These are phyloP conservation scores for Ancistrus triradiatus DNA, from an alignment of 2,113 vertebrate species.

Conservation along the genomic window DNA sequence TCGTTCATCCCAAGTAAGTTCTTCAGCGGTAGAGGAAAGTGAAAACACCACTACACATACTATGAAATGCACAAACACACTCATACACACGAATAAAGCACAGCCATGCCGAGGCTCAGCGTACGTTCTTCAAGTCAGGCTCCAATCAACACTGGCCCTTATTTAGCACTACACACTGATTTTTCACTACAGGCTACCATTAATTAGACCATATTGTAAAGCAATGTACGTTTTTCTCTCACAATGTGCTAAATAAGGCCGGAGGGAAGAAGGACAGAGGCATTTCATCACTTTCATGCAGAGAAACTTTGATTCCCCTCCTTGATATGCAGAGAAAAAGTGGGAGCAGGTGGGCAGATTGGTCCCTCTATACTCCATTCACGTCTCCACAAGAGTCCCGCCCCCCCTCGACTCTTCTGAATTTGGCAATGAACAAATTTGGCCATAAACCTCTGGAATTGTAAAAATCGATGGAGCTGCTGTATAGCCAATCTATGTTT, in stretches of 20 bases:
- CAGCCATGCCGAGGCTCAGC: slow-evolving; percentile 51
- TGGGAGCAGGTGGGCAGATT: slow-evolving; percentile 9
- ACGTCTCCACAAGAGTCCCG: too few relatives aligned
- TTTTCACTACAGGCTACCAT: too few relatives aligned
- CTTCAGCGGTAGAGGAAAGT: too few relatives aligned
- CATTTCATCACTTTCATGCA: slow-evolving; percentile 45
- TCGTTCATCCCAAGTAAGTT: too few relatives aligned
- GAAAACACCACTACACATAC: background rate
- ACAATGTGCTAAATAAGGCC: slow-evolving; percentile 15
- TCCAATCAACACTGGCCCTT: slow-evolving; percentile 60
- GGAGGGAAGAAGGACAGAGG: background rate
- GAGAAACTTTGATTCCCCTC: slow-evolving; percentile 13
- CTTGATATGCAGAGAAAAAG: slow-evolving; percentile 12
- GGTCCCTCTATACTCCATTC: background rate
- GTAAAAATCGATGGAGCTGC: background rate
- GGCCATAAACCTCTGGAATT: background rate
- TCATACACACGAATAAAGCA: slow-evolving; percentile 34
- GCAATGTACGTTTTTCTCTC: background rate
- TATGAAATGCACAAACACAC: slow-evolving; percentile 45
- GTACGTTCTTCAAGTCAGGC: slow-evolving; percentile 34
- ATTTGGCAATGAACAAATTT: background rate
- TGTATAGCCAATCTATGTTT: background rate
- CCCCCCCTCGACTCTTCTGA: background rate
- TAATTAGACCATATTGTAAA: too few relatives aligned
- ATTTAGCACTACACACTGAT: slow-evolving; percentile 40